phyloP scores from a whole-genome alignment of 2,113 vertebrate genomes.

The Antidorcas marsupialis region DNA sequence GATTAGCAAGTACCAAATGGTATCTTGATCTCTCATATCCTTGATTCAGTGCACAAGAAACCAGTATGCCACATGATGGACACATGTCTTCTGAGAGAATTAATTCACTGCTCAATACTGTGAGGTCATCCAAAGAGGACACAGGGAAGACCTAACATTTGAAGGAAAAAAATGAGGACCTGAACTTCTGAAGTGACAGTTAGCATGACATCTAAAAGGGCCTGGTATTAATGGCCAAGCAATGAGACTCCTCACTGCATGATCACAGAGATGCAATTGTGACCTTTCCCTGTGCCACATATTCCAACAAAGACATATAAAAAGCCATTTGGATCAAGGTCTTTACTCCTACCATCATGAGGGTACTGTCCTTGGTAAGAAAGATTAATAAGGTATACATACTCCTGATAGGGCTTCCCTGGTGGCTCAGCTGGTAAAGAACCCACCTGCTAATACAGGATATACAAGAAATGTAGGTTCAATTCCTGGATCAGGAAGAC shows the following conservation, averaged over 20 bases:
- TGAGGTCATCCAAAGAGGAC: not conserved
- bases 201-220: not conserved
- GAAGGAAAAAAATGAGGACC: not conserved
- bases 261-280: not conserved
- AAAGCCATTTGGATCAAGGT: not conserved
- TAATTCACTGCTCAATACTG: not conserved
- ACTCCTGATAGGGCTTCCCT: not conserved
- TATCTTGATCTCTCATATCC: not conserved
- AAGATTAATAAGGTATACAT: not conserved
- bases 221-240: not conserved
- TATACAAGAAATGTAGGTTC: not conserved
- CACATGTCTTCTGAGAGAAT: not conserved
- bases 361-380: not conserved
- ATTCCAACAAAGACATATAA: not conserved
- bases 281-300: not conserved
- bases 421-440: not conserved
- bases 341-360: not conserved
- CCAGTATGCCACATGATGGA: rapidly evolving
- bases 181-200: not conserved
- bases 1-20: not conserved
- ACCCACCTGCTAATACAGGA: not conserved
- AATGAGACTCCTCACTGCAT: not conserved
- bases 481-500: not conserved
- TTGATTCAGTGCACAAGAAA: not conserved
- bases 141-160: not conserved